Base-by-base conservation (phyloP, 2,888 invertebrate genomes). In the Euplexia lucipara region DNA sequence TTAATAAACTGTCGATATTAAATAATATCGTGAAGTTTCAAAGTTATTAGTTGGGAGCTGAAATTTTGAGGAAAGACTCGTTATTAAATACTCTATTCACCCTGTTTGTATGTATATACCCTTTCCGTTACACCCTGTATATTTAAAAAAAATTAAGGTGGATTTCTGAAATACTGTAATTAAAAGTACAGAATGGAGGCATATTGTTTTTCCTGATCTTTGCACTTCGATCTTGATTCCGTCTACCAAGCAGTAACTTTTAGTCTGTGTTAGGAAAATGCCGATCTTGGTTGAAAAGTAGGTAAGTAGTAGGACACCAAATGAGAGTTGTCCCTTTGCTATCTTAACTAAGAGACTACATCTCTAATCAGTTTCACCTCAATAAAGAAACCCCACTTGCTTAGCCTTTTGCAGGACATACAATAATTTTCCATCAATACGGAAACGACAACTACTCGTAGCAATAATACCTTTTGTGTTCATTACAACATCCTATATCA, bases 401-500 rank as follows among this genome's bases (percentile, higher is more conserved):
- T n/a, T 9, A 41, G 26, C n/a, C 9, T 14, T 3, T 34, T 44
- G n/a, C 34, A n/a, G 12, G 20, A 56, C 3, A 4, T 14, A 35
- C 9, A 26, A 10, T 16, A 4, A 18, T 8, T 66, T 32, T 41
- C 49, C 32, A 14, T 16, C 32, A 49, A 41, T 42, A 69, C 34
- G 70, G 53, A 54, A 70, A 63, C 35, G 41, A 16, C 30, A 44
- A 47, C 20, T 30, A 34, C 6, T n/a, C n/a, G n/a, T n/a, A n/a
- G n/a, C 5, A 44, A 5, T 49, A 37, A 12, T 32, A 34, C 9
- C 14, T 8, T 0, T 6, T 47, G 34, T n/a, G 16, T 30, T 26
- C 35, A 67, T 59, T 42, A 61, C 10, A 20, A 59, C 32, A 66
- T 67, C 44, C 54, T 61, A 52, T 18, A 30, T 1, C 8, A 14